phyloP scores from a whole-genome alignment of 2,888 invertebrate species.

The Drosophila atripex region DNA sequence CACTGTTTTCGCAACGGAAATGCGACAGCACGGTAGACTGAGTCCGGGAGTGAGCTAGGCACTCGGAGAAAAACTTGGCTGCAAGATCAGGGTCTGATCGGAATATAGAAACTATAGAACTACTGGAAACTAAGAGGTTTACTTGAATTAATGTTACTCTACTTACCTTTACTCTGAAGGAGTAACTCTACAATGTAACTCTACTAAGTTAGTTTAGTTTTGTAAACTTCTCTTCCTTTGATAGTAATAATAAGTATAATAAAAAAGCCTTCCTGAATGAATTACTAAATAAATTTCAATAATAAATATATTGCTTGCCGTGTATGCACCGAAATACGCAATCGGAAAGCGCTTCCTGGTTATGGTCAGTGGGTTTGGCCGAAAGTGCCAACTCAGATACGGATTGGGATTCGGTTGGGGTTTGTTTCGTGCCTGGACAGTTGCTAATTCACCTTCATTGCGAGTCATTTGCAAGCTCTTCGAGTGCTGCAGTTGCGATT shows the following conservation, averaged over 20 bases:
- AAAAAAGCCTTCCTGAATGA: too few species aligned
- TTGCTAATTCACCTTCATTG: conserved; percentile 50
- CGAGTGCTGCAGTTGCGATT: conserved; percentile 47
- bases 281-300: too few species aligned
- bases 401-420: conserved; percentile 9
- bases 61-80: background rate
- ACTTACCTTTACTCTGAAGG: too few species aligned
- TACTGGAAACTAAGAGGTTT: too few species aligned
- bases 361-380: conserved; percentile 44
- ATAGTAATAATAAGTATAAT: too few species aligned
- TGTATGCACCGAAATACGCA: background rate
- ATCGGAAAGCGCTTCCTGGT: conserved; percentile 52
- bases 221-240: too few species aligned
- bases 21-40: conserved; percentile 69
- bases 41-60: conserved; percentile 30
- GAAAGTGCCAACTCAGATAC: conserved; percentile 7
- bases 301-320: background rate
- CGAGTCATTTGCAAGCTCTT: conserved; percentile 52
- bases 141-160: too few species aligned
- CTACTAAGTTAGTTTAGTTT: too few species aligned
- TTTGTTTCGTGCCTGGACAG: conserved; percentile 31
- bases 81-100: too few species aligned
- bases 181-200: too few species aligned
- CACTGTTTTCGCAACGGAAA: conserved; percentile 68
- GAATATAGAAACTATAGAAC: too few species aligned